Percentiles rank a stretch among this genome's conserved stretches.
phyloP scores from a whole-genome alignment of 2,888 invertebrate species.

The Limnephilus marmoratus region DNA sequence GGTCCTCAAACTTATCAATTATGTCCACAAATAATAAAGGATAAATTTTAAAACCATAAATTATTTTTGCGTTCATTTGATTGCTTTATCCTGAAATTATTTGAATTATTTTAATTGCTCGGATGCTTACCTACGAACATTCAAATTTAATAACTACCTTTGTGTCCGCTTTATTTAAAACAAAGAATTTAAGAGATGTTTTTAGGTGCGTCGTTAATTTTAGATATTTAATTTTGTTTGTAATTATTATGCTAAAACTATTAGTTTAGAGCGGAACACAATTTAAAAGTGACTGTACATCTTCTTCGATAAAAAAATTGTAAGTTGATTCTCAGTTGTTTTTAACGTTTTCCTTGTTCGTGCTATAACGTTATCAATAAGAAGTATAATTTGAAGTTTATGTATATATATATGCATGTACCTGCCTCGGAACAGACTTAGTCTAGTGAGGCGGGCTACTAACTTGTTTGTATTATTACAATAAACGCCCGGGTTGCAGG shows the following conservation, averaged over 20 bases:
- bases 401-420: too few species aligned
- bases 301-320: too few species aligned
- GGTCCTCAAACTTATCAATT: neutral
- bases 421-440: too few species aligned
- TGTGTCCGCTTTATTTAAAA: neutral
- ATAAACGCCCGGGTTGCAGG: too few species aligned
- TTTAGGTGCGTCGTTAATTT: neutral
- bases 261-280: neutral
- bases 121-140: neutral
- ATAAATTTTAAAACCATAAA: neutral
- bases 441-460: too few species aligned
- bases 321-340: too few species aligned
- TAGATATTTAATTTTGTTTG: too few species aligned
- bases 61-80: neutral
- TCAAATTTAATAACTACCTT: neutral
- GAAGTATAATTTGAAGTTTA: too few species aligned
- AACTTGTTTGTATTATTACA: too few species aligned
- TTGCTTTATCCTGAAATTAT: neutral
- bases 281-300: neutral
- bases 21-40: neutral
- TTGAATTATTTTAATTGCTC: neutral
- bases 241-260: too few species aligned
- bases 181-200: neutral
- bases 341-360: too few species aligned
- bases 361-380: too few species aligned